These are phyloP conservation scores for Watsonalla binaria DNA, from an alignment of 2,888 invertebrate genomes.

Conservation along the genomic window DNA sequence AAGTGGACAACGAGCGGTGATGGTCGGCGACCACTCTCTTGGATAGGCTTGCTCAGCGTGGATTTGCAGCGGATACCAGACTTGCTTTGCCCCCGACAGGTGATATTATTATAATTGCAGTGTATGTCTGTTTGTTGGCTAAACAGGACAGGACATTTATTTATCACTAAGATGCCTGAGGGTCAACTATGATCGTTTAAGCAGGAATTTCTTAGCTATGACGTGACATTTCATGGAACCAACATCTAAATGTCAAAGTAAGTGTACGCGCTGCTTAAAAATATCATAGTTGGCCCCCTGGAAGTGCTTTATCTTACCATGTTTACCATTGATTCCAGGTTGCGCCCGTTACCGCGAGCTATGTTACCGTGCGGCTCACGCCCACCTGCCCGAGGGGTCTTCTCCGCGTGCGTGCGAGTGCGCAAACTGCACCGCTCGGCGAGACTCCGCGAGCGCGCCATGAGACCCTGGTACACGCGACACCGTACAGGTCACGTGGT, in stretches of 20 bases:
- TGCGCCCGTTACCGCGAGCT: constrained; percentile 72
- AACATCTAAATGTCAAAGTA: too few species aligned
- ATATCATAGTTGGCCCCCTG: too few species aligned
- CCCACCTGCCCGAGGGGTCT: constrained; percentile 38
- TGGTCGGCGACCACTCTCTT: constrained; percentile 69
- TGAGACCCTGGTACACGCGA: constrained; percentile 28
- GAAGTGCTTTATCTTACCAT: neutral
- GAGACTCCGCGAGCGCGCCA: constrained; percentile 35
- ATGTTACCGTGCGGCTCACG: constrained; percentile 68
- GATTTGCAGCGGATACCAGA: constrained; percentile 67
- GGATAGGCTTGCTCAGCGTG: constrained; percentile 65
- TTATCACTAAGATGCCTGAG: neutral
- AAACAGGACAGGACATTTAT: too few species aligned
- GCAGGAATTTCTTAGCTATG: too few species aligned
- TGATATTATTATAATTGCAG: constrained; percentile 9
- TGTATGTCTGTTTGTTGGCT: neutral
- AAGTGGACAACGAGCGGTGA: constrained; percentile 59
- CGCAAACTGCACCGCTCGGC: constrained; percentile 53
- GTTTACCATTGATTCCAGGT: constrained; percentile 32
- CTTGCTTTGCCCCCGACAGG: constrained; percentile 69
- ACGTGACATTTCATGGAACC: too few species aligned
- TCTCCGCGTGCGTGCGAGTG: constrained; percentile 50
- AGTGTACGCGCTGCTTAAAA: too few species aligned
- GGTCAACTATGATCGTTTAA: neutral
- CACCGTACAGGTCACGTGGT: neutral